phyloP scores from a whole-genome alignment of 2,888 invertebrate species.

The Amphipyra tragopoginis region DNA sequence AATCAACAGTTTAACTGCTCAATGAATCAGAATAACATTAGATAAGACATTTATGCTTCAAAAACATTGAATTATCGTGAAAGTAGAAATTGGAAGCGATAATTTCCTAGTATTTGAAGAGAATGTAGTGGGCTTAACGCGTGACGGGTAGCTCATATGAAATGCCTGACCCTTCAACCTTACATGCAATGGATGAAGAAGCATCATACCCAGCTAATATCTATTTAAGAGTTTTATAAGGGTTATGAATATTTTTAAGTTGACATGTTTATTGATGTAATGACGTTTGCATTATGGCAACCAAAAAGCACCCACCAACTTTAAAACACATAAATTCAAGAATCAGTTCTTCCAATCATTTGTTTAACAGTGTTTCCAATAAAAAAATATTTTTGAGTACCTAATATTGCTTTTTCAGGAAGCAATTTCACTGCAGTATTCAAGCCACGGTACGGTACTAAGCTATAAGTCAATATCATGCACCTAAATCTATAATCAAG shows the following conservation, averaged over 20 bases:
- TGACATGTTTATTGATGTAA: conserved; percentile 1
- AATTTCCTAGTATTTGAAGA: conserved; percentile 63
- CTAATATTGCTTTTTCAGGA: neutral
- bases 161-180: conserved; percentile 59
- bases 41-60: conserved; percentile 31
- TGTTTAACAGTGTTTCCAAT: no score
- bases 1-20: no score
- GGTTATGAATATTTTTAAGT: conserved; percentile 6
- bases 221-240: conserved; percentile 32
- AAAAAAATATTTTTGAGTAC: no score
- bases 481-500: conserved; percentile 52
- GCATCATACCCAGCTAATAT: conserved; percentile 37
- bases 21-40: no score
- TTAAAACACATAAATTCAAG: no score
- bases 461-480: conserved; percentile 31
- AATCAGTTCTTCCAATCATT: no score
- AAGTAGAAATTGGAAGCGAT: conserved; percentile 71
- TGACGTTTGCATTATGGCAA: no score
- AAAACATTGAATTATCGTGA: conserved; percentile 63
- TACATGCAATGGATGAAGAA: conserved; percentile 60
- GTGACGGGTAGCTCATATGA: conserved; percentile 68
- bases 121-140: conserved; percentile 47
- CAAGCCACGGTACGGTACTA: conserved; percentile 1
- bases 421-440: neutral
- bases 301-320: no score